A percentile compares a stretch with the other conserved stretches of the same genome.
These are phyloP conservation scores for Sminthurides aquaticus DNA, from an alignment of 2,888 invertebrate species.

Conservation along the genomic window DNA sequence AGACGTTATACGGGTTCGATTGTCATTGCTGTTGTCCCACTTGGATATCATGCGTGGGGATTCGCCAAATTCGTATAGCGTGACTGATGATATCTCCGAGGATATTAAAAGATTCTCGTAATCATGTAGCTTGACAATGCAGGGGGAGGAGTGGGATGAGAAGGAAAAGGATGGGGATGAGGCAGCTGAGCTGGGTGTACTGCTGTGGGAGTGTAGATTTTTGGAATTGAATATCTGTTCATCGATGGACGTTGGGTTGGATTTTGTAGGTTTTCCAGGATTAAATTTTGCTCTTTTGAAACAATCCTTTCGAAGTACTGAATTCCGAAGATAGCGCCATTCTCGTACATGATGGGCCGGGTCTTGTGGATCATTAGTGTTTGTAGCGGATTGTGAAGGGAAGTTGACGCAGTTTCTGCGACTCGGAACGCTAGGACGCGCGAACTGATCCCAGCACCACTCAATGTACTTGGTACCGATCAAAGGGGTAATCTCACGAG, in stretches of 20 bases:
- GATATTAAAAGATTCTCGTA: slow-evolving; percentile 36
- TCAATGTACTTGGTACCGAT: slow-evolving; percentile 41
- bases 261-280: slow-evolving; percentile 30
- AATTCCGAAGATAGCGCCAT: slow-evolving; percentile 66
- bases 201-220: slow-evolving; percentile 33
- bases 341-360: slow-evolving; percentile 59
- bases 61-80: slow-evolving; percentile 31
- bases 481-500: slow-evolving; percentile 33
- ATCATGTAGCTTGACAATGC: slow-evolving; percentile 36
- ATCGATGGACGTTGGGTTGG: slow-evolving; percentile 61
- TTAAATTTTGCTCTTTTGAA: slow-evolving; percentile 21
- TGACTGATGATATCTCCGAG: slow-evolving; percentile 35
- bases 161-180: slow-evolving; percentile 35
- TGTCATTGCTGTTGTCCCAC: slow-evolving; percentile 41
- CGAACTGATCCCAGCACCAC: slow-evolving; percentile 43
- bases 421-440: slow-evolving; percentile 29
- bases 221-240: slow-evolving; percentile 55
- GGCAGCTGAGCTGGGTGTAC: slow-evolving; percentile 27
- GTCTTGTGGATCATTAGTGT: slow-evolving; percentile 24
- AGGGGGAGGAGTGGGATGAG: slow-evolving; percentile 29
- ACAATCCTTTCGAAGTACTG: slow-evolving; percentile 55
- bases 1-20: slow-evolving; percentile 62
- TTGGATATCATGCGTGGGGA: slow-evolving; percentile 35
- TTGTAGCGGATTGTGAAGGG: slow-evolving; percentile 5
- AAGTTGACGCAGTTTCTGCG: slow-evolving; percentile 23